Conservation (phyloP, 1,140 invertebrate species). For the Melanaphis sacchari region DNA sequence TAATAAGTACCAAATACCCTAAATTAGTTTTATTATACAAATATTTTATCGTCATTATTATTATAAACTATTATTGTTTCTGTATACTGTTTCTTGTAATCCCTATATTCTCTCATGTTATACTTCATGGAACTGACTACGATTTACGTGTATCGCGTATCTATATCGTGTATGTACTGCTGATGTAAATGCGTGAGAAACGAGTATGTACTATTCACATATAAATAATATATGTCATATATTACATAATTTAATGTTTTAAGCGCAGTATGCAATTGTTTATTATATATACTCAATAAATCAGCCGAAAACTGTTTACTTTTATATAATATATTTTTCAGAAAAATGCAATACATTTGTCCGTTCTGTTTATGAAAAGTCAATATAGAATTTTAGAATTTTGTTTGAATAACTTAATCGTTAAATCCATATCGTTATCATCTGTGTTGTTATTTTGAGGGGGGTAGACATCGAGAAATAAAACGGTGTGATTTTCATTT, state of each 20-base stretch:
- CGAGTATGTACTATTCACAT: neutral
- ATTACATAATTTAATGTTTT: neutral
- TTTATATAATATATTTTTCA: slow-evolving; percentile 24
- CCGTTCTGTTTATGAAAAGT: slow-evolving; percentile 15
- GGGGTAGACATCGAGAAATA: neutral
- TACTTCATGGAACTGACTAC: neutral
- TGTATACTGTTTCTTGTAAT: slow-evolving; percentile 22
- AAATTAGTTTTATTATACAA: slow-evolving; percentile 38
- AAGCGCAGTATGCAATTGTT: neutral
- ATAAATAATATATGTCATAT: neutral
- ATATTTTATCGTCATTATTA: slow-evolving; percentile 37
- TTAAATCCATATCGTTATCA: neutral
- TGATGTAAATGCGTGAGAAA: neutral
- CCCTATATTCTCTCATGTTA: neutral
- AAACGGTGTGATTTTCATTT: neutral
- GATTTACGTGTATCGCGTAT: neutral
- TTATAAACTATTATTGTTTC: slow-evolving; percentile 22
- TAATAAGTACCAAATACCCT: slow-evolving; percentile 20
- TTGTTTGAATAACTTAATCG: neutral
- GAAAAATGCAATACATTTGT: slow-evolving; percentile 19
- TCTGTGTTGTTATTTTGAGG: neutral
- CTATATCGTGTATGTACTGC: neutral
- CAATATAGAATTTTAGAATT: slow-evolving; percentile 39
- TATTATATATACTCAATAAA: neutral
- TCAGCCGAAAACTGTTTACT: slow-evolving; percentile 21